Evolutionary conservation across 2,113 vertebrate species (phyloP).

Genomic region (Phrynosoma platyrhinos): DNA sequence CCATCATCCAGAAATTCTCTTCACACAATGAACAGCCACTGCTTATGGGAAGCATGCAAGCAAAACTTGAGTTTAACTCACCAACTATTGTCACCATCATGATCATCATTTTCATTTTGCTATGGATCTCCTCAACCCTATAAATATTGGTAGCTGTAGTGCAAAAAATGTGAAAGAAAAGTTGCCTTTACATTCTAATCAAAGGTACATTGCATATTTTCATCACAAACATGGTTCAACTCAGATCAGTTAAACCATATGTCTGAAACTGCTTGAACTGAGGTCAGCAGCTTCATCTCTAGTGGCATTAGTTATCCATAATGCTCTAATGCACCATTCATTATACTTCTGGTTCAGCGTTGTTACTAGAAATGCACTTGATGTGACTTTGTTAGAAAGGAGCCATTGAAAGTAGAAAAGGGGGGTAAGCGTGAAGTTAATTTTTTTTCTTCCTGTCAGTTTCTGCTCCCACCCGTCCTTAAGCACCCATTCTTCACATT

Average conservation of each 20-base stretch:
- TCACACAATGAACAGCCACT: no score
- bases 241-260: not conserved
- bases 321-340: not conserved
- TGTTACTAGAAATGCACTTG: not conserved
- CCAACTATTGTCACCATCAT: no score
- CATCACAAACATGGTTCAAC: not conserved
- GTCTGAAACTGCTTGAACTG: not conserved
- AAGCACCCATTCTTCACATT: no score
- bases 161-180: not conserved
- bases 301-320: not conserved
- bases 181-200: not conserved
- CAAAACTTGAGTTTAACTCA: no score
- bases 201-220: not conserved
- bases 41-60: no score
- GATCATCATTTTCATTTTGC: not conserved
- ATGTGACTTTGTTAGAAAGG: not conserved
- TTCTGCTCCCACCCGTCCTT: not conserved
- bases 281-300: not conserved
- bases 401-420: not conserved
- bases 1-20: no score
- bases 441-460: not conserved
- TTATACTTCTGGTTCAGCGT: not conserved
- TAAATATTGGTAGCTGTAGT: not conserved
- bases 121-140: not conserved
- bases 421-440: not conserved